Percentiles rank a stretch among this genome's conserved stretches.
Evolutionary conservation across 2,888 invertebrate genomes (phyloP).

Genomic region (Amaurobius ferox): DNA sequence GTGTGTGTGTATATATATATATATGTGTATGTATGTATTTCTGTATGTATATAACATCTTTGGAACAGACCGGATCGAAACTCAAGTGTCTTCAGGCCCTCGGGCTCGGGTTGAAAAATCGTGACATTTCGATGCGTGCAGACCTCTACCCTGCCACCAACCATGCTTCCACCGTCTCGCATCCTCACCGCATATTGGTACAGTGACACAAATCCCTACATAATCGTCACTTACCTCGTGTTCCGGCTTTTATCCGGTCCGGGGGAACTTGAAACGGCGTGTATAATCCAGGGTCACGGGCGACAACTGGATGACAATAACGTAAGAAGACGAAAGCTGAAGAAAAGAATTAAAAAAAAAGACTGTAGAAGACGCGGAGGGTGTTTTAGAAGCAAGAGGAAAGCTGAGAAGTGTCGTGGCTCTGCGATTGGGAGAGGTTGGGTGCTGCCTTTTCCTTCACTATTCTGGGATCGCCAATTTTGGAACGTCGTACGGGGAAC

Average conservation of each 20-base stretch:
- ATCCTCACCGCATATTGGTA: too few relatives aligned
- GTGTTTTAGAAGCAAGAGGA: constrained; percentile 19
- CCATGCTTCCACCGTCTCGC: too few relatives aligned
- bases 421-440: constrained; percentile 54
- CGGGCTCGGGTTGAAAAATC: too few relatives aligned
- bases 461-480: constrained; percentile 67
- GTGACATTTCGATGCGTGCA: too few relatives aligned
- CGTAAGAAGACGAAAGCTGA: neutral
- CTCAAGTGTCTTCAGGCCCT: too few relatives aligned
- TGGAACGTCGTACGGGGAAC: constrained; percentile 54
- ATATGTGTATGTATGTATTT: too few relatives aligned
- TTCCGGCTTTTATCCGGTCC: constrained; percentile 1
- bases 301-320: neutral
- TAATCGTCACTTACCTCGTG: neutral
- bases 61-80: too few relatives aligned
- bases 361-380: neutral
- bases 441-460: constrained; percentile 8
- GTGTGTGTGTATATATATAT: too few relatives aligned
- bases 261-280: neutral
- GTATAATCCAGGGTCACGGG: constrained; percentile 14
- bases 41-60: too few relatives aligned
- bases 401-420: constrained; percentile 55
- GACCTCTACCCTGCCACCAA: too few relatives aligned
- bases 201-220: too few relatives aligned
- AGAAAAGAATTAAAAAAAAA: neutral